A percentile compares a stretch with the other conserved stretches of the same genome.
Conservation (phyloP, 2,797 vertebrate genomes). For the Hydrolagus colliei region DNA sequence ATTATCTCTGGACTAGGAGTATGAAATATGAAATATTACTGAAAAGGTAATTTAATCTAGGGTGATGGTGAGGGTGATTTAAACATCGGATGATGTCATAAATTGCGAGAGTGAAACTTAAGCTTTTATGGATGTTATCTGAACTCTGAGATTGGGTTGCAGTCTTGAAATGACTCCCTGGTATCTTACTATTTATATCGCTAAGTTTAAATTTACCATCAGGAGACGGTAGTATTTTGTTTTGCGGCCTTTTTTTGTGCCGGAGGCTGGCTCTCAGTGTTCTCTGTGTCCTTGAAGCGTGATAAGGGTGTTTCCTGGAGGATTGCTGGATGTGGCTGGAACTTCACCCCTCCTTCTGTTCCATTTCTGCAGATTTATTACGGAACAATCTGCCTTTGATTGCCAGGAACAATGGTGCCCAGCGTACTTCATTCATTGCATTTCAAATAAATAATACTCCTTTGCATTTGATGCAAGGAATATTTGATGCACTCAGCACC, state of each 20-base stretch:
- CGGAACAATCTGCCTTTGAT: not conserved
- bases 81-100: not conserved
- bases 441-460: no score
- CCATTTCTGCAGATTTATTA: not conserved
- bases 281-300: not conserved
- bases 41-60: not conserved
- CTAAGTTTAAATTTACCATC: not conserved
- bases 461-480: no score
- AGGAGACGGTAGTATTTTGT: not conserved
- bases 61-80: not conserved
- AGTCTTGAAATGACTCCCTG: not conserved
- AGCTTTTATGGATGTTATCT: not conserved
- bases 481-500: no score
- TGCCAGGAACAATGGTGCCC: no score
- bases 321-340: not conserved
- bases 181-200: constrained; percentile 10
- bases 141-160: constrained; percentile 6
- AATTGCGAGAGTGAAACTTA: constrained; percentile 12
- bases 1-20: not conserved
- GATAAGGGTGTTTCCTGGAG: not conserved
- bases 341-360: not conserved
- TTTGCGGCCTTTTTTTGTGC: constrained; percentile 2
- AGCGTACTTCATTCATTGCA: no score
- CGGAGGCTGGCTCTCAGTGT: not conserved
- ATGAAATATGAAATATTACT: not conserved